phyloP scores from a whole-genome alignment of 1,140 invertebrate species.

The Bombyx mori region ASM3026992v2 NC_085125.1:55501-56000 shows the following conservation, averaged over 20 bases:
- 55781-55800: conserved; percentile 13
- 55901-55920: conserved; percentile 13
- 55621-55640: too few relatives aligned
- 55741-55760: conserved; percentile 4
- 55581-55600: too few relatives aligned
- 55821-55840: neutral
- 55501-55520: too few relatives aligned
- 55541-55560: too few relatives aligned
- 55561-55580: too few relatives aligned
- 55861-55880: conserved; percentile 7
- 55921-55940: conserved; percentile 25
- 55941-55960: conserved; percentile 14
- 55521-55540: too few relatives aligned
- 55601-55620: too few relatives aligned
- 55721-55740: conserved; percentile 13
- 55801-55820: conserved; percentile 17
- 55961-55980: conserved; percentile 18
- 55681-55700: conserved; percentile 40
- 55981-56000: conserved; percentile 22
- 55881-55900: neutral
- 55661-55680: conserved; percentile 26
- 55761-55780: conserved; percentile 4
- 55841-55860: neutral
- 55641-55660: neutral
- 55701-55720: conserved; percentile 28